A percentile compares a stretch with the other conserved stretches of the same genome.
phyloP scores from a whole-genome alignment of 2,888 invertebrate species.

The Aleiodes testaceus region DNA sequence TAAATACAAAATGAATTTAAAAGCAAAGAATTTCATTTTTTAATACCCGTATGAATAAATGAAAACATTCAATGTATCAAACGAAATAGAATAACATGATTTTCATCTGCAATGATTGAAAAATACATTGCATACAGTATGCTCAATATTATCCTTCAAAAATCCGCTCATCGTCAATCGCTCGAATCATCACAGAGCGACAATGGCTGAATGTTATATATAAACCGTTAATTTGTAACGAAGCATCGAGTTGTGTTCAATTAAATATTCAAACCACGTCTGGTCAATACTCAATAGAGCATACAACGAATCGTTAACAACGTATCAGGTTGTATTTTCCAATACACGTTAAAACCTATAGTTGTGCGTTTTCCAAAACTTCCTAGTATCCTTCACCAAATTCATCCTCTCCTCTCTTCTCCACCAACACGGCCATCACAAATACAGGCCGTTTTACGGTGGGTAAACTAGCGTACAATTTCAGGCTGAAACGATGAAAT shows the following conservation, averaged over 20 bases:
- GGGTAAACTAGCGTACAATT: slow-evolving; percentile 45
- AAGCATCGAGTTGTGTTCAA: slow-evolving; percentile 23
- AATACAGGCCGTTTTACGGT: slow-evolving; percentile 21
- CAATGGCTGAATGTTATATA: slow-evolving; percentile 14
- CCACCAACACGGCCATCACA: slow-evolving; percentile 3
- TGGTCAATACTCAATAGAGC: slow-evolving; percentile 38
- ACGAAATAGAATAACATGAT: background rate
- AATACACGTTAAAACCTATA: slow-evolving; percentile 16
- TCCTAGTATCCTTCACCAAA: background rate
- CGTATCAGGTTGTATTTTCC: slow-evolving; percentile 41
- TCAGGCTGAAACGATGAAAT: slow-evolving; percentile 42
- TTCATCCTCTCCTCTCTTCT: background rate
- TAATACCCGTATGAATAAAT: too few relatives aligned
- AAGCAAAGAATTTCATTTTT: too few relatives aligned
- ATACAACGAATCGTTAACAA: slow-evolving; percentile 40
- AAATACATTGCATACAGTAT: background rate
- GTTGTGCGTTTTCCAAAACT: background rate
- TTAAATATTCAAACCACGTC: slow-evolving; percentile 35
- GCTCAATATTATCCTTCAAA: slow-evolving; percentile 22
- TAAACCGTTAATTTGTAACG: slow-evolving; percentile 39
- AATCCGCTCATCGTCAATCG: slow-evolving; percentile 20
- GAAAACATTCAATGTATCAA: background rate
- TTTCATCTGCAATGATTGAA: background rate
- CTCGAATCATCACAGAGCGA: slow-evolving; percentile 13
- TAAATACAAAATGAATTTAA: too few relatives aligned